These are phyloP conservation scores for Bombus impatiens DNA, from an alignment of 1,140 invertebrate species.

Conservation along the genomic window DNA sequence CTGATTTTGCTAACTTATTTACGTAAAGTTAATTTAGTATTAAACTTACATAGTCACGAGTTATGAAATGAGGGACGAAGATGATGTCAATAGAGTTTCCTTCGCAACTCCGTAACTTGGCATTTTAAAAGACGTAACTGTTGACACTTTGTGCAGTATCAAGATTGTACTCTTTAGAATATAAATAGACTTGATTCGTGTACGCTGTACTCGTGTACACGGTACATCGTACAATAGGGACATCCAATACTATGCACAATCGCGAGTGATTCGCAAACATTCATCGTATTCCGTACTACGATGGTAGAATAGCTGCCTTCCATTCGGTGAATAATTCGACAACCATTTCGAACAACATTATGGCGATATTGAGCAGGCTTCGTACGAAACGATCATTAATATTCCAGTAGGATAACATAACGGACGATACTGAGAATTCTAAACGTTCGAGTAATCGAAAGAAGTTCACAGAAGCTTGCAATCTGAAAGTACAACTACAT, in stretches of 20 bases:
- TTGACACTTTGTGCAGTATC: constrained; percentile 32
- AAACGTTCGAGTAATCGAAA: too few relatives aligned
- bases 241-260: constrained; percentile 56
- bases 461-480: background rate
- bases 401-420: background rate
- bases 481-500: background rate
- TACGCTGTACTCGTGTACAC: constrained; percentile 1
- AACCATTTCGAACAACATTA: background rate
- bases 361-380: too few relatives aligned
- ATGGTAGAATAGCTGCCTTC: constrained; percentile 9
- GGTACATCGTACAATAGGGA: constrained; percentile 44
- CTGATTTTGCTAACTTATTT: too few relatives aligned
- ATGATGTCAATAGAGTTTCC: constrained; percentile 30
- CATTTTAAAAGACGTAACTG: constrained; percentile 46
- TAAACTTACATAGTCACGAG: too few relatives aligned
- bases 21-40: too few relatives aligned
- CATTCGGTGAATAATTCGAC: constrained; percentile 29
- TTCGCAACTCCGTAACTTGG: background rate
- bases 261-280: constrained; percentile 62
- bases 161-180: constrained; percentile 40
- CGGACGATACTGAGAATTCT: background rate
- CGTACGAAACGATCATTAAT: background rate
- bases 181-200: constrained; percentile 50
- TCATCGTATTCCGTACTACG: background rate
- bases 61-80: background rate